Percentiles rank a stretch among this genome's conserved stretches.
Evolutionary conservation across 2,797 vertebrate species (phyloP).

Genomic region (Sebastes taczanowskii): DNA sequence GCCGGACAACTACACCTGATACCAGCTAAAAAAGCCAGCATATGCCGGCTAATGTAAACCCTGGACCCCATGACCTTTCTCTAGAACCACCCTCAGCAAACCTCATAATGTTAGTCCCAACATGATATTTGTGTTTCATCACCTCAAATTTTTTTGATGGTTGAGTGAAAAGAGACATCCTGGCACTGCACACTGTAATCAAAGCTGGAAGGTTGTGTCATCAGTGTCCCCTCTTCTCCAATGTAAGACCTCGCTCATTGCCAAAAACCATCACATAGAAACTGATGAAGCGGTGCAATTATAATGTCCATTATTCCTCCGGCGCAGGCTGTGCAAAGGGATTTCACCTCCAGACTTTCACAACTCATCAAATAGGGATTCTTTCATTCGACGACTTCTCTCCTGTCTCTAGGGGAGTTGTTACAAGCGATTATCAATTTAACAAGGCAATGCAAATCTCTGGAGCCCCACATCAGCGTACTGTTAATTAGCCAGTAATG

Average conservation of each 20-base stretch:
- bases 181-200: neutral
- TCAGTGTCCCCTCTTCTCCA: neutral
- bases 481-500: constrained; percentile 61
- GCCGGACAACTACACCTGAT: no score
- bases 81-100: neutral
- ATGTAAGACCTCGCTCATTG: neutral
- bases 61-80: neutral
- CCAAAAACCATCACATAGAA: neutral
- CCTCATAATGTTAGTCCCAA: neutral
- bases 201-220: neutral
- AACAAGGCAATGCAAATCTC: constrained; percentile 65
- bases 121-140: neutral
- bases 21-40: no score
- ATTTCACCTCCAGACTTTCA: constrained; percentile 13
- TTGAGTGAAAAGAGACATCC: neutral
- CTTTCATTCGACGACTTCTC: neutral
- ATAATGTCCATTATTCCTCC: neutral
- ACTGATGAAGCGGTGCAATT: neutral
- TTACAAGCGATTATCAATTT: constrained; percentile 72
- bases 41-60: no score
- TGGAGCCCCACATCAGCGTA: constrained; percentile 57
- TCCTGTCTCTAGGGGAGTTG: constrained; percentile 27
- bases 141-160: neutral
- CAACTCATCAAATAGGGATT: constrained; percentile 1
- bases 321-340: neutral